phyloP scores from a whole-genome alignment of 2,113 vertebrate genomes.

The Pterocles orientalis region DNA sequence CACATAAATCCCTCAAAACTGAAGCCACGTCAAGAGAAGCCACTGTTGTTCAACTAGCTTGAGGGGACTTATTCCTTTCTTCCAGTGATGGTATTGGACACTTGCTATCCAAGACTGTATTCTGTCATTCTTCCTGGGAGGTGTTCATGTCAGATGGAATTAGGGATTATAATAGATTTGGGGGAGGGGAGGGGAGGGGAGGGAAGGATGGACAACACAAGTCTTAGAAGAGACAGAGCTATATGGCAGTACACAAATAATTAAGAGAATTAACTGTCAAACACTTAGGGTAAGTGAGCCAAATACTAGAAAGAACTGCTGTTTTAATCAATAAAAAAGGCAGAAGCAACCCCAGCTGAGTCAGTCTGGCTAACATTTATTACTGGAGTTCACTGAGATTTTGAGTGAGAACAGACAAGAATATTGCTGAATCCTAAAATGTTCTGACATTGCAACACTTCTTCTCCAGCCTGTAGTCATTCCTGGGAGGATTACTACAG shows the following conservation, averaged over 20 bases:
- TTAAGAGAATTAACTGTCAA: background rate
- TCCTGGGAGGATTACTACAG: background rate
- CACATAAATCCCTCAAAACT: background rate
- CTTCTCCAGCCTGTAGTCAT: background rate
- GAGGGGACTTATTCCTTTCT: background rate
- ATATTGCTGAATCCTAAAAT: background rate
- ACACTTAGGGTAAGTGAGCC: background rate
- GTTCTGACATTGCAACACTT: background rate
- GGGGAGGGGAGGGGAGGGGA: background rate
- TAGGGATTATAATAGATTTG: conserved; percentile 31
- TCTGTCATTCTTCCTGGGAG: conserved; percentile 3
- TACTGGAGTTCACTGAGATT: background rate
- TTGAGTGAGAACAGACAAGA: background rate
- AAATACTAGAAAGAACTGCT: background rate
- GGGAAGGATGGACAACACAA: background rate
- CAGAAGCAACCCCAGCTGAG: background rate
- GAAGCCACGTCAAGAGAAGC: background rate
- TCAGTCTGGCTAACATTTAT: background rate
- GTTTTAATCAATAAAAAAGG: background rate
- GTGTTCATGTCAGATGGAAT: conserved; percentile 10
- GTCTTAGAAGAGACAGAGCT: background rate
- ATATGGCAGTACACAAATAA: background rate
- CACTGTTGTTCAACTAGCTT: background rate
- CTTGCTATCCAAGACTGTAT: background rate
- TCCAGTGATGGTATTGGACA: background rate